These are phyloP conservation scores for Cheilosia urbana DNA, from an alignment of 2,888 invertebrate species.

Conservation along the genomic window DNA sequence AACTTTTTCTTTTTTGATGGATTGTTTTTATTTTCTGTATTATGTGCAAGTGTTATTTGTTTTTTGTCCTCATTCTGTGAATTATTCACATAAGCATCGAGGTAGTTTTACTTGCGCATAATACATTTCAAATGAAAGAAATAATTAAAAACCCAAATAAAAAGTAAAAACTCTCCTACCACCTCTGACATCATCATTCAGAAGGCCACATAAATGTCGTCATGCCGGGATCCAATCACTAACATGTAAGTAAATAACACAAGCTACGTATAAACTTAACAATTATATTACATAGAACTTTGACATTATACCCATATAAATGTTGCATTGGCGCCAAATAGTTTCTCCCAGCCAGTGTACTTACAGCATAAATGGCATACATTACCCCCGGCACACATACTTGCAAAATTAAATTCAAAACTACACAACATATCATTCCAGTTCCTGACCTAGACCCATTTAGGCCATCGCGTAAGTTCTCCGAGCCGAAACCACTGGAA, in stretches of 20 bases:
- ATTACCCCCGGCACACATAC: conserved; percentile 53
- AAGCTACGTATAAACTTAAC: conserved; percentile 73
- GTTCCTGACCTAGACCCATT: conserved; percentile 88
- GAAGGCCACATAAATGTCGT: conserved; percentile 69
- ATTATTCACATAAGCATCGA: conserved; percentile 2
- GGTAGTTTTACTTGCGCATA: conserved; percentile 22
- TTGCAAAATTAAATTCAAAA: conserved; percentile 45
- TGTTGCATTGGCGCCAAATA: conserved; percentile 48
- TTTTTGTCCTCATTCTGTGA: conserved; percentile 26
- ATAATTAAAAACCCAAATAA: conserved; percentile 32
- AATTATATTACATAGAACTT: conserved; percentile 10
- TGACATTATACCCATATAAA: conserved; percentile 9
- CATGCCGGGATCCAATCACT: conserved; percentile 67
- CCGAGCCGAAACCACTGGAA: conserved; percentile 86
- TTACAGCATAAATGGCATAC: conserved; percentile 28
- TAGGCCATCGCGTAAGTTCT: conserved; percentile 89
- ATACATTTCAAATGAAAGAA: conserved; percentile 8
- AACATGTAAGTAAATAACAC: conserved; percentile 72
- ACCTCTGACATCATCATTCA: conserved; percentile 72
- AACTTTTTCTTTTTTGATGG: conserved; percentile 35
- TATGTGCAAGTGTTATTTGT: conserved; percentile 16
- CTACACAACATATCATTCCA: conserved; percentile 74
- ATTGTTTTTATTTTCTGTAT: conserved; percentile 30
- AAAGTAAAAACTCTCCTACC: conserved; percentile 37
- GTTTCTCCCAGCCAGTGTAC: conserved; percentile 35